Base-by-base conservation (phyloP, 2,113 vertebrate species). In the Callaeas wilsoni region DNA sequence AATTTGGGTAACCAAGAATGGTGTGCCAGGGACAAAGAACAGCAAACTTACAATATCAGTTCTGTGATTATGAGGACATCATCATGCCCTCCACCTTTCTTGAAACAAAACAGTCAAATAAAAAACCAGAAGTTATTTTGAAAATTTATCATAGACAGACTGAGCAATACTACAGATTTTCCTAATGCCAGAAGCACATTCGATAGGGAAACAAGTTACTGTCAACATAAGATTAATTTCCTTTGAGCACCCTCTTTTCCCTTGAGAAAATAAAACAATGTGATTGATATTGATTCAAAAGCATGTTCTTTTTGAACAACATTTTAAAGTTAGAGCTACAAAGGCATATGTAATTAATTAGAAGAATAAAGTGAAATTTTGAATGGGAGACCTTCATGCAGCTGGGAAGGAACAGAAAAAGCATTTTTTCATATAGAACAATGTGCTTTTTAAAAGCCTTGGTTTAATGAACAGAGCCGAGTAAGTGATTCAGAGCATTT, bases 261-360 rank as follows among this genome's bases (percentile, higher is more conserved):
- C 69, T 70, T 87, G 89, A 93, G 69, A 69, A 79, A 93, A 89
- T 84, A 84, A 75, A 93, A 49, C 62, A 70, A 42, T 90, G 82
- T 94, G 73, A 91, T 79, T 96, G 76, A 88, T 97, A 96, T 70
- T 83, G 65, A 95, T 96, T 94, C 87, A 91, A 93, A 87, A 77
- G n/a, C 49, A 74, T 87, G 50, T 83, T 96, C 73, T 89, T 75
- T 97, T 88, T 80, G 83, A 94, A 84, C 55, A 82, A 15, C 70
- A 52, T 84, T 96, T 96, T 91, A 89, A 96, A 92, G 77, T 76
- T 86, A 89, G 67, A 79, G 8, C 44, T 90, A 78, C 29, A 88
- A 80, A 94, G 33, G 9, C 75, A 69, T 73, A 33, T 91, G 68
- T 73, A 87, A 91, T 94, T 94, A 97, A 94, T 95, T 95, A 97